phyloP scores from a whole-genome alignment of 2,113 vertebrate genomes.

The Psilopogon haemacephalus region DNA sequence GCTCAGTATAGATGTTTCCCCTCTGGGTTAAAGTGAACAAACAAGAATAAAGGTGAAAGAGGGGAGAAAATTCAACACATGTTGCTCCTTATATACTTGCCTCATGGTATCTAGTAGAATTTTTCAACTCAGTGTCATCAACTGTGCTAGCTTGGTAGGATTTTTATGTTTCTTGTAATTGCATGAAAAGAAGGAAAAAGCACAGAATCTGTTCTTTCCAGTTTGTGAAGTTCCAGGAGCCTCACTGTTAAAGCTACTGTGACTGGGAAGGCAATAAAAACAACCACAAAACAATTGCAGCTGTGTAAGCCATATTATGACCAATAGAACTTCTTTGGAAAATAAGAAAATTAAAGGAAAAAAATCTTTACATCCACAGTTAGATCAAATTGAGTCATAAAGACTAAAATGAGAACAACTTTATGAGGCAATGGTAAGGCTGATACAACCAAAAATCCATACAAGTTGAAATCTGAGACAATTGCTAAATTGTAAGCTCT shows the following conservation, averaged over 20 bases:
- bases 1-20: background rate
- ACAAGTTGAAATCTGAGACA: background rate
- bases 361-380: background rate
- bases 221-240: no score
- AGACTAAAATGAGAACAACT: background rate
- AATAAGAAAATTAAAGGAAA: background rate
- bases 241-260: background rate
- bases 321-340: background rate
- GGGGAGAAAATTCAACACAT: background rate
- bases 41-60: background rate
- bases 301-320: no score
- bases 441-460: background rate
- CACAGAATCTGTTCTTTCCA: no score
- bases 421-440: background rate
- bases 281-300: no score
- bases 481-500: background rate
- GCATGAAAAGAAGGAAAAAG: no score
- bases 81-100: no score
- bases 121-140: no score
- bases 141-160: no score
- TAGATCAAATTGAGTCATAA: background rate
- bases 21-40: background rate
- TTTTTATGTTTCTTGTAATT: no score
- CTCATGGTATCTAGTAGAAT: no score
- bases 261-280: no score